Conservation (phyloP, 1,140 invertebrate species). For the Ceratina calcarata region DNA sequence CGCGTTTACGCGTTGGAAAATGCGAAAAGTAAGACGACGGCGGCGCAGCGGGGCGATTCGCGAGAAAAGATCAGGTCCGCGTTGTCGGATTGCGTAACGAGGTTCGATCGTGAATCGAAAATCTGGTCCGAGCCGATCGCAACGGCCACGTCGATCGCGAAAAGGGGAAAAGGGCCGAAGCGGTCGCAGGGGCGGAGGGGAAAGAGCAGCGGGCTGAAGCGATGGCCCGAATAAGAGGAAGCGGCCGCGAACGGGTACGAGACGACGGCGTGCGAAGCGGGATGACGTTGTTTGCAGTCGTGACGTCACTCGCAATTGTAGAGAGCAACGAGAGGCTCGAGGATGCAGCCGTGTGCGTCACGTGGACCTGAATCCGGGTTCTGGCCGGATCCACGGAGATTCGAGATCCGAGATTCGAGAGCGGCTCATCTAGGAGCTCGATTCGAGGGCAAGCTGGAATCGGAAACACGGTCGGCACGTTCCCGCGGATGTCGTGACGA, state of each 20-base stretch:
- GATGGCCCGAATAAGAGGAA: conserved; percentile 33
- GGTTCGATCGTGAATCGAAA: neutral
- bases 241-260: conserved; percentile 12
- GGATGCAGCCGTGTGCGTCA: conserved; percentile 41
- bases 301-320: conserved; percentile 76
- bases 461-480: neutral
- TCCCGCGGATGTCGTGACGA: conserved; percentile 55
- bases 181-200: neutral
- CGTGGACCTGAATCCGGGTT: conserved; percentile 45
- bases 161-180: neutral
- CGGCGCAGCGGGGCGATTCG: no score
- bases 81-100: neutral
- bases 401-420: neutral
- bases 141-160: neutral
- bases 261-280: conserved; percentile 65
- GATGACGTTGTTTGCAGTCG: conserved; percentile 73
- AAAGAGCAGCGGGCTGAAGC: neutral
- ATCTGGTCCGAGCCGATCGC: no score
- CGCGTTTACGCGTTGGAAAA: neutral
- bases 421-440: neutral
- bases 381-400: neutral
- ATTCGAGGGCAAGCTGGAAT: neutral
- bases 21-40: neutral
- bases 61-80: no score
- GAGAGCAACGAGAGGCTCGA: conserved; percentile 65